Percentiles rank a stretch among this genome's conserved stretches.
Conservation (phyloP, 2,113 vertebrate genomes). For the Dasypus novemcinctus region DNA sequence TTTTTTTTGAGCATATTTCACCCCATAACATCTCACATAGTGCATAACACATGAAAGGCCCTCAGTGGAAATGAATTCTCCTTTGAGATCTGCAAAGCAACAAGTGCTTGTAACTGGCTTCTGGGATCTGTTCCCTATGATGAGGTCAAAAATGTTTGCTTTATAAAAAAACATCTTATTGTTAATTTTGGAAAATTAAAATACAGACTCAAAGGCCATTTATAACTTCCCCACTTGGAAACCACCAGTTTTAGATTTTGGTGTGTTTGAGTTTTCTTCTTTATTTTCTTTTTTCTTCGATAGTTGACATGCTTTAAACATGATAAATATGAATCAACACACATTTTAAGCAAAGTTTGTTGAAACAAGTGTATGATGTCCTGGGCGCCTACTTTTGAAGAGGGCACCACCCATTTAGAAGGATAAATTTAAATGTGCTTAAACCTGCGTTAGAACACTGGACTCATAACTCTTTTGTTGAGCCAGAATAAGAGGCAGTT, state of each 20-base stretch:
- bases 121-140: not conserved
- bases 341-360: not conserved
- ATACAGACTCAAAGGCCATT: not conserved
- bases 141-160: not conserved
- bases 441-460: not conserved
- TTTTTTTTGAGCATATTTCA: too few species aligned
- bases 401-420: not conserved
- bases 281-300: not conserved
- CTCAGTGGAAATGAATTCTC: not conserved
- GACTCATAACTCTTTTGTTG: too few species aligned
- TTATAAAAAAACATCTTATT: not conserved
- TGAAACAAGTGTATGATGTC: not conserved
- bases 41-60: not conserved
- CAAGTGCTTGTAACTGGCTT: not conserved
- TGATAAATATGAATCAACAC: too few species aligned
- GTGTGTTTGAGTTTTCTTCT: not conserved
- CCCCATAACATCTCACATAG: not conserved
- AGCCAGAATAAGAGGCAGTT: too few species aligned
- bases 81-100: not conserved
- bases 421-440: not conserved
- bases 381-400: not conserved
- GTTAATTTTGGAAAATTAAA: not conserved
- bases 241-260: not conserved
- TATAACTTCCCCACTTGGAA: not conserved
- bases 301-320: not conserved